These are phyloP conservation scores for Synanceia verrucosa DNA, from an alignment of 2,797 vertebrate species.

Conservation along the genomic window DNA sequence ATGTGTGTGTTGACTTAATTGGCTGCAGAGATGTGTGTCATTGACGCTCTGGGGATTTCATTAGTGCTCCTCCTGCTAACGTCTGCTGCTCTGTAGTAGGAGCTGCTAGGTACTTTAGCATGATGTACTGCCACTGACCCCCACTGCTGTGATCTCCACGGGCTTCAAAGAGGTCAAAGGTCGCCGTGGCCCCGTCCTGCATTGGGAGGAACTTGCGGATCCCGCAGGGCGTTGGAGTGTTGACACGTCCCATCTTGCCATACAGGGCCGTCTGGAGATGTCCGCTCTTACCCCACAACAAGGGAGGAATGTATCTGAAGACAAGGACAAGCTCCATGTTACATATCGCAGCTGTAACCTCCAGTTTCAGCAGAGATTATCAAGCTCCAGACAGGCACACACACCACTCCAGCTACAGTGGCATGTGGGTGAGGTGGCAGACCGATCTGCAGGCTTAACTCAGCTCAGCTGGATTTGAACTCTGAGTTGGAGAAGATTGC, in stretches of 20 bases:
- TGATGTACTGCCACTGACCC: conserved; percentile 78
- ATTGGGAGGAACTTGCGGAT: conserved; percentile 91
- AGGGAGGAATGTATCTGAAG: conserved; percentile 92
- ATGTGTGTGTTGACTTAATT: conserved; percentile 42
- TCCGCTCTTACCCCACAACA: conserved; percentile 97
- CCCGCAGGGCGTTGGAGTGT: conserved; percentile 89
- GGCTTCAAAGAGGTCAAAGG: conserved; percentile 94
- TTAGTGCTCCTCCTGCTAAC: conserved; percentile 30
- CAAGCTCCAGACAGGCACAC: background rate
- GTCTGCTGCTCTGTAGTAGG: conserved; percentile 1
- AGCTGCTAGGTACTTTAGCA: conserved; percentile 3
- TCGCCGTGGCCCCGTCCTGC: conserved; percentile 93
- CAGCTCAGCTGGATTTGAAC: background rate
- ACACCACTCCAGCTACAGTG: background rate
- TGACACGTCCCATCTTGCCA: conserved; percentile 94
- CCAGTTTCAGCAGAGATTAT: conserved; percentile 3
- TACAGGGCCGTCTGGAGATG: conserved; percentile 96
- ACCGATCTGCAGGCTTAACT: background rate
- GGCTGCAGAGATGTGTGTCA: conserved; percentile 21
- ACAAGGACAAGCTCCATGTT: conserved; percentile 15
- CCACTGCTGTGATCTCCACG: conserved; percentile 86
- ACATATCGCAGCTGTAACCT: conserved; percentile 9
- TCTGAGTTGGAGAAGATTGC: background rate
- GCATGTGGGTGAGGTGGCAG: background rate
- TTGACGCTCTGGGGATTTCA: conserved; percentile 43